Evolutionary conservation across 1,140 invertebrate species (phyloP), one percentile per base, ranked within the genome.

Genomic region (Eulimnadia texana): DNA sequence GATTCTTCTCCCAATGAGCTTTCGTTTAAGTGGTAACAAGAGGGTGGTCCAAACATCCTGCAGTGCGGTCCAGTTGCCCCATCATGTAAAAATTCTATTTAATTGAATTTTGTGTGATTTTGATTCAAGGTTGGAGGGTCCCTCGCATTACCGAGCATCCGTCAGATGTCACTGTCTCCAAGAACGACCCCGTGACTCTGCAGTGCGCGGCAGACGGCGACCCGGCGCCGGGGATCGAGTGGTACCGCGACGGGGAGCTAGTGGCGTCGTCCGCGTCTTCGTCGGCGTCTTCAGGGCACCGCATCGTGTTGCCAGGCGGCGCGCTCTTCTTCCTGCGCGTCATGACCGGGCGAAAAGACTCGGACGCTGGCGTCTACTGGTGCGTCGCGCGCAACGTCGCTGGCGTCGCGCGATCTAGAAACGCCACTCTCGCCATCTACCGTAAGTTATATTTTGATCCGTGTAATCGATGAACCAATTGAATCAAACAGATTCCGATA

Each of bases 381-480:
- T 97, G 93, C 75, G 86, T 92, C 64, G 93, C 93, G 19, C 83
- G 82, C 64, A 98, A 96, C 74, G 73, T 80, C 56, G 87, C 85
- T 22, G 91, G 91, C 67, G 83, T 81, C 68, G 88, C 84, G 52
- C 78, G 82, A 68, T 94, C 90, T 72, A 82, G 84, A 64, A 95
- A 96, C 78, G 93, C 92, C 65, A 91, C 90, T 50, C 80, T 97
- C 61, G 85, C 91, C 74, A 89, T 96, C 70, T 91, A 92, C 75
- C 86, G 92, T 96, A 79, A 84, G 83, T 78, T 61, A 33, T 33
- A 25, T 52, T 52, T 1, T 23, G 23, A 47, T 47, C 6, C 1
- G 3, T 20, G 19, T 51, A n/a, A 50, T 19, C 49, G 9, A 50
- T n/a, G n/a, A n/a, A n/a, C n/a, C n/a, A n/a, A n/a, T n/a, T n/a